Percentiles rank a stretch among this genome's conserved stretches.
Conservation (phyloP, 2,113 vertebrate genomes). For the Epinephelus fuscoguttatus region DNA sequence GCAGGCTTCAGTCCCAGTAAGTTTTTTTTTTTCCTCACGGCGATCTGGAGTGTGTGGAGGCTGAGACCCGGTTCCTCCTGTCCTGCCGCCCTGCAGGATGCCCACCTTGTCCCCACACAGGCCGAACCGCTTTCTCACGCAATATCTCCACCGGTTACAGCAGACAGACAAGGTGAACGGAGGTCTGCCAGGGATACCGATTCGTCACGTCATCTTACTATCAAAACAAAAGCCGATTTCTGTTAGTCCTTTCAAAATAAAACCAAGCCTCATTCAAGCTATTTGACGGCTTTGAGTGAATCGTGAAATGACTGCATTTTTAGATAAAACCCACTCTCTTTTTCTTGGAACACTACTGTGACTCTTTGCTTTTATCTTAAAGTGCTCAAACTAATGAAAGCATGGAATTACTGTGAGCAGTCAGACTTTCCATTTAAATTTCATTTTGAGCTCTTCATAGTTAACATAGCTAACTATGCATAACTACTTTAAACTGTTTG, state of each 20-base stretch:
- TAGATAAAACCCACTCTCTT: too few species aligned
- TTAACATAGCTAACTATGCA: not conserved
- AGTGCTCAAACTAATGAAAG: not conserved
- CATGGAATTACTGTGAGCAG: too few species aligned
- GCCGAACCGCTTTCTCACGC: conserved; percentile 73
- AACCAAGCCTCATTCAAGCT: not conserved
- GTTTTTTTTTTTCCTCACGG: conserved; percentile 29
- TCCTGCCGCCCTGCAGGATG: conserved; percentile 20
- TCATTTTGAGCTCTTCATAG: not conserved
- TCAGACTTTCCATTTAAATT: not conserved
- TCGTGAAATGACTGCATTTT: not conserved
- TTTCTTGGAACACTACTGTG: not conserved
- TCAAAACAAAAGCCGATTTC: conserved; percentile 25
- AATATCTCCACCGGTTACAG: conserved; percentile 72
- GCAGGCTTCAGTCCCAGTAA: not conserved
- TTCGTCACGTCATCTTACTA: not conserved
- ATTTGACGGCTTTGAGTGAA: not conserved
- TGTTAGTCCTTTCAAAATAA: conserved; percentile 25
- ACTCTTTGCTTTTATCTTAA: not conserved
- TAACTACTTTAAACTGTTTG: not conserved
- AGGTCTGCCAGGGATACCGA: not conserved
- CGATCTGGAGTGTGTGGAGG: conserved; percentile 5
- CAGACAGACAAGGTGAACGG: conserved; percentile 61
- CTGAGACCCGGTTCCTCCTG: conserved; percentile 25
- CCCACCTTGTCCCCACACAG: conserved; percentile 21